Conservation (phyloP, 2,113 vertebrate species). For the Casuarius casuarius region DNA sequence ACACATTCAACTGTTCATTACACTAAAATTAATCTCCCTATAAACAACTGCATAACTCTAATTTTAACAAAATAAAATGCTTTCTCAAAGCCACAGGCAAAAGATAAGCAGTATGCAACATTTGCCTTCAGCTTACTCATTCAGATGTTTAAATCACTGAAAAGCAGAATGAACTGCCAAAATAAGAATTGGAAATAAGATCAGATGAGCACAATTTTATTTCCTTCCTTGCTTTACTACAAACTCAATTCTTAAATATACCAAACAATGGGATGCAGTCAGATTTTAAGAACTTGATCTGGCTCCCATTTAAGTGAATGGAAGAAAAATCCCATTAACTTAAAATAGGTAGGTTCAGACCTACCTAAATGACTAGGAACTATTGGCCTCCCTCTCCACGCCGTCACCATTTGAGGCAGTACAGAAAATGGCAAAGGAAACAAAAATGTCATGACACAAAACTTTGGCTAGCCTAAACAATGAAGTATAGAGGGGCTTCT, state of each 20-base stretch:
- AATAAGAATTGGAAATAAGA: conserved; percentile 30
- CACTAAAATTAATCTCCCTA: not conserved
- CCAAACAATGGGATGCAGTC: not conserved
- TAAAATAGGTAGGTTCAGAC: not conserved
- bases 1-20: conserved; percentile 14
- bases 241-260: not conserved
- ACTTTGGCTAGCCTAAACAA: not conserved
- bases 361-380: not conserved
- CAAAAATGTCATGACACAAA: not conserved
- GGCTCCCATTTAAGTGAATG: not conserved
- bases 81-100: conserved; percentile 51
- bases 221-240: not conserved
- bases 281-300: not conserved
- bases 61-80: conserved; percentile 50
- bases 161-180: conserved; percentile 50
- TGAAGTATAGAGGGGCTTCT: not conserved
- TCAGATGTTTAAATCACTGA: conserved; percentile 27
- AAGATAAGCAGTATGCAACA: not conserved
- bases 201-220: not conserved
- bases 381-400: not conserved
- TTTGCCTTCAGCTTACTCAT: not conserved
- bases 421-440: not conserved
- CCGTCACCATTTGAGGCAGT: not conserved
- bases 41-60: conserved; percentile 14
- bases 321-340: not conserved